phyloP scores from a whole-genome alignment of 2,888 invertebrate genomes.

The Phortica magna region DNA sequence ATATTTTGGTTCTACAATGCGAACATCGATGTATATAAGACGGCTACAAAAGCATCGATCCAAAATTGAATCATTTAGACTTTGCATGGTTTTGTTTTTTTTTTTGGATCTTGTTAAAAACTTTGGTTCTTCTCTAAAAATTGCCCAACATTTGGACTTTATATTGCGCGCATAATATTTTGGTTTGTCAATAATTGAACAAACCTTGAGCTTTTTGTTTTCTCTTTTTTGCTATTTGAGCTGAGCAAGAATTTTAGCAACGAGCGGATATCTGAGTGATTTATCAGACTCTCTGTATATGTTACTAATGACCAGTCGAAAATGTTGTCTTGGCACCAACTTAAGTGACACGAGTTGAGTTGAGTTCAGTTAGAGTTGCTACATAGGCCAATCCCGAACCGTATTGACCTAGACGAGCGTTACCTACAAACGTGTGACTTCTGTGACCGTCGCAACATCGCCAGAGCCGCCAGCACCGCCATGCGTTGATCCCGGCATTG shows the following conservation, averaged over 20 bases:
- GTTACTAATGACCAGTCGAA: too few relatives aligned
- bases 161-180: too few relatives aligned
- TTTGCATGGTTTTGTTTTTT: not conserved
- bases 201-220: too few relatives aligned
- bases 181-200: too few relatives aligned
- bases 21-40: conserved; percentile 13
- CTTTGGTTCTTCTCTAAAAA: too few relatives aligned
- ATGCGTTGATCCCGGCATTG: conserved; percentile 33
- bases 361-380: conserved; percentile 21
- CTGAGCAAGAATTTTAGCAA: too few relatives aligned
- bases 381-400: conserved; percentile 51
- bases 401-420: conserved; percentile 57
- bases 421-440: conserved; percentile 84
- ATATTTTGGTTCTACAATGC: too few relatives aligned
- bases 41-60: not conserved
- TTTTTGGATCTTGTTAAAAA: not conserved
- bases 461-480: conserved; percentile 43
- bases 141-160: too few relatives aligned
- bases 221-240: too few relatives aligned
- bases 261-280: too few relatives aligned
- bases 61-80: not conserved
- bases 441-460: conserved; percentile 82
- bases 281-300: too few relatives aligned
- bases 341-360: not conserved
- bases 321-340: too few relatives aligned